Evolutionary conservation across 2,113 vertebrate species (phyloP).

Genomic region (Halichoerus grypus): DNA sequence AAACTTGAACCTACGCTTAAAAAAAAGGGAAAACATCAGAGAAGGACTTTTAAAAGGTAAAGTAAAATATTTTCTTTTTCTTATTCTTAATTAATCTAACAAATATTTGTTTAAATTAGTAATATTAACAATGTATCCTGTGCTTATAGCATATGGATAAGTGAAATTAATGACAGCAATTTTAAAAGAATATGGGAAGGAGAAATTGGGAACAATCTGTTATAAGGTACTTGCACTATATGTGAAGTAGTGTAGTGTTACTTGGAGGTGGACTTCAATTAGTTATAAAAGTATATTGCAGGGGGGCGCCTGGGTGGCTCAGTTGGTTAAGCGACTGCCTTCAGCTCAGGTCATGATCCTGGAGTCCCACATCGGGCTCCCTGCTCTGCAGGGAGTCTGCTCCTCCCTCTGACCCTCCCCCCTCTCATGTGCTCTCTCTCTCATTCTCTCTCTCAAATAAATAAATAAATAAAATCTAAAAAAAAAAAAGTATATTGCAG

Average conservation of each 20-base stretch:
- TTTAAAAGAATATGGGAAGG: neutral
- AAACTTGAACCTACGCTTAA: neutral
- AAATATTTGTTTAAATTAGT: neutral
- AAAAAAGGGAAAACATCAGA: neutral
- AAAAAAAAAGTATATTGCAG: no score
- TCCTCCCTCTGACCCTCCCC: no score
- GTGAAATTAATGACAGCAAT: neutral
- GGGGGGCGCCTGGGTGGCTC: no score
- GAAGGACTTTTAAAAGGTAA: neutral
- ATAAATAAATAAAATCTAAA: no score
- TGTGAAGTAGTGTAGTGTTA: neutral
- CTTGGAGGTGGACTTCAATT: neutral
- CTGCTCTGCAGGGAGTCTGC: no score
- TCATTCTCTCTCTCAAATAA: no score
- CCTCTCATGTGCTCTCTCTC: no score
- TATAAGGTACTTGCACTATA: neutral
- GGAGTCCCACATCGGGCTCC: no score
- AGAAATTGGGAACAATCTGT: neutral
- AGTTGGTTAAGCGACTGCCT: no score
- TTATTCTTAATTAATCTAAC: neutral
- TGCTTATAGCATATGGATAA: neutral
- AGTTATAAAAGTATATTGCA: neutral
- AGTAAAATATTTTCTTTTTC: constrained; percentile 25
- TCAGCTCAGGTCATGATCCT: no score
- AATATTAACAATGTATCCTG: neutral